A percentile compares a stretch with the other conserved stretches of the same genome.
These are phyloP conservation scores for Oncorhynchus gorbuscha DNA, from an alignment of 2,113 vertebrate genomes.

Conservation along the genomic window DNA sequence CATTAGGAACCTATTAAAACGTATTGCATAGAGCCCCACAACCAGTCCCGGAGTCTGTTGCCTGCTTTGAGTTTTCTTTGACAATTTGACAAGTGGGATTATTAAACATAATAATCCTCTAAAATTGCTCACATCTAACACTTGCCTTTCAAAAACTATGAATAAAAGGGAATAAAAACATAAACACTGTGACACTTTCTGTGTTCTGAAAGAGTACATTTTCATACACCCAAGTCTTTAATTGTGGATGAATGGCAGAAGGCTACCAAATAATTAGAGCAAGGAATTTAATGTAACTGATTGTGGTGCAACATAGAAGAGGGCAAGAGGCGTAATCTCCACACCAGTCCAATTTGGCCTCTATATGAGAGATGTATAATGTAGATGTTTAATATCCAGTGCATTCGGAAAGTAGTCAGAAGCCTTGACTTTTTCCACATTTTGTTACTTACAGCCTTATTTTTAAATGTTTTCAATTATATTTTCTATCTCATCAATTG, in stretches of 20 bases:
- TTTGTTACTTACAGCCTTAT: too few relatives aligned
- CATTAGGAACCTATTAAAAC: slow-evolving; percentile 48
- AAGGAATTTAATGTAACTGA: background rate
- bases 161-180: background rate
- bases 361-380: background rate
- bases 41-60: background rate
- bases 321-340: background rate
- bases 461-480: too few relatives aligned
- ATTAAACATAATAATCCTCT: background rate
- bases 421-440: too few relatives aligned
- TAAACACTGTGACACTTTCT: background rate
- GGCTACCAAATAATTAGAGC: background rate
- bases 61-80: too few relatives aligned
- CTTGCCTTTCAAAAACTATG: background rate
- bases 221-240: too few relatives aligned
- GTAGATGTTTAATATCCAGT: background rate
- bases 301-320: background rate
- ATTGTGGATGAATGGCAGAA: too few relatives aligned
- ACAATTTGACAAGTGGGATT: background rate
- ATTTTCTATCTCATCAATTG: too few relatives aligned
- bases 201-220: too few relatives aligned
- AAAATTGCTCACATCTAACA: background rate
- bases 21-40: slow-evolving; percentile 14
- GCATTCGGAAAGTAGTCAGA: too few relatives aligned
- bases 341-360: too few relatives aligned